Percentiles rank a stretch among this genome's conserved stretches.
These are phyloP conservation scores for Dallia pectoralis DNA, from an alignment of 2,797 vertebrate species.

Conservation along the genomic window DNA sequence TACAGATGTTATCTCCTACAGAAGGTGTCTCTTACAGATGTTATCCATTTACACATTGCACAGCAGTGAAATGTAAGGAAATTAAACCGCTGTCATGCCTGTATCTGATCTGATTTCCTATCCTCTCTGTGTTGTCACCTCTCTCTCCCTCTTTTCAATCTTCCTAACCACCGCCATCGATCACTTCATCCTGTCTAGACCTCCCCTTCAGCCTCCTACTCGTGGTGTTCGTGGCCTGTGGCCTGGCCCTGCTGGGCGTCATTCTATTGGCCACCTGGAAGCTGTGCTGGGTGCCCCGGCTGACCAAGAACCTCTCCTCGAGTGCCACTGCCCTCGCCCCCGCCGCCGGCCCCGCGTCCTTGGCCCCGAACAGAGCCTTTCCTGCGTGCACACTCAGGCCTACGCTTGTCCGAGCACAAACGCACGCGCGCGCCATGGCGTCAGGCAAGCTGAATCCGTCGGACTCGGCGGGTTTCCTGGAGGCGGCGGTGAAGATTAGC, in stretches of 20 bases:
- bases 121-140: neutral
- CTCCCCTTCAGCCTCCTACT: slow-evolving; percentile 80
- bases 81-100: neutral
- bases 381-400: slow-evolving; percentile 3
- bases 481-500: slow-evolving; percentile 85
- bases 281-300: slow-evolving; percentile 83
- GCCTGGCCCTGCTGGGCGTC: slow-evolving; percentile 80
- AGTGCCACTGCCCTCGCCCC: slow-evolving; percentile 54
- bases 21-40: neutral
- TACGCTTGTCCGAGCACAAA: slow-evolving; percentile 30
- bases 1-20: too few species aligned
- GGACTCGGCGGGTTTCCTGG: slow-evolving; percentile 76
- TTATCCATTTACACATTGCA: neutral
- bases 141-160: neutral
- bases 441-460: slow-evolving; percentile 75
- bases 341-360: slow-evolving; percentile 28
- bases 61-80: neutral
- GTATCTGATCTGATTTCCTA: neutral
- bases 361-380: slow-evolving; percentile 39
- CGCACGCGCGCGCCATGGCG: slow-evolving; percentile 68
- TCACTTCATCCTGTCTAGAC: slow-evolving; percentile 55
- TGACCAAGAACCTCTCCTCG: slow-evolving; percentile 72
- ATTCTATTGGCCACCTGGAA: slow-evolving; percentile 86
- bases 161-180: neutral
- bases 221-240: slow-evolving; percentile 78